Evolutionary conservation across 1,140 invertebrate genomes (phyloP), one percentile per base, ranked within the genome.

Genomic region (Meteorus sp.): DNA sequence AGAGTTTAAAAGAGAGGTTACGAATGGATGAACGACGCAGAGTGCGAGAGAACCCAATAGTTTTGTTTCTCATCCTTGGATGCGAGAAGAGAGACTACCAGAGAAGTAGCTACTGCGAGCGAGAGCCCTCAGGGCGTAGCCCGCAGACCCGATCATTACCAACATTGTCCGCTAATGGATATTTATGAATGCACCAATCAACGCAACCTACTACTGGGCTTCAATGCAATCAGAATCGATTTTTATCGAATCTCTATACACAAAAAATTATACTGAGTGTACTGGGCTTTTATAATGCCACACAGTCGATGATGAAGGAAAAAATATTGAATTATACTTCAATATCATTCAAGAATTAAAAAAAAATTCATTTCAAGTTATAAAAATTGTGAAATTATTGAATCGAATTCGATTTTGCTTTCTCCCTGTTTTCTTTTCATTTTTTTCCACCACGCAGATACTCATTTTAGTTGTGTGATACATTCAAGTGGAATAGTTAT

Each of bases 171-270:
- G 67, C 72, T 78, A 79, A 77, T 79, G 76, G 77, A 78, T 80
- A 78, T 79, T 79, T 79, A 78, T 80, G 77, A 80, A 80, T 80
- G 73, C 73, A 69, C 73, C 76, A 78, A 80, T 80, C 77, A 79
- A 73, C 73, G 69, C 69, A 56, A 68, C 47, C 71, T 67, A 77
- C 77, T 80, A 79, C 77, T 62, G 77, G 77, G 73, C 75, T 77
- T 80, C 74, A 78, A 79, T 78, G 77, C 74, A 77, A 80, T 78
- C 77, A 79, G 71, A 79, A 80, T 77, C 75, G 75, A 80, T 79
- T 79, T 79, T 78, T 58, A 72, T 71, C 71, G 67, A 72, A 15
- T 48, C 27, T 9, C 7, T 22, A 17, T 4, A 39, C 41, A 11
- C 13, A 17, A 35, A 57, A 20, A 47, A 33, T 7, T 8, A 11